A percentile compares a stretch with the other conserved stretches of the same genome.
Conservation (phyloP, 2,797 vertebrate genomes). For the Synaphobranchus kaupii region DNA sequence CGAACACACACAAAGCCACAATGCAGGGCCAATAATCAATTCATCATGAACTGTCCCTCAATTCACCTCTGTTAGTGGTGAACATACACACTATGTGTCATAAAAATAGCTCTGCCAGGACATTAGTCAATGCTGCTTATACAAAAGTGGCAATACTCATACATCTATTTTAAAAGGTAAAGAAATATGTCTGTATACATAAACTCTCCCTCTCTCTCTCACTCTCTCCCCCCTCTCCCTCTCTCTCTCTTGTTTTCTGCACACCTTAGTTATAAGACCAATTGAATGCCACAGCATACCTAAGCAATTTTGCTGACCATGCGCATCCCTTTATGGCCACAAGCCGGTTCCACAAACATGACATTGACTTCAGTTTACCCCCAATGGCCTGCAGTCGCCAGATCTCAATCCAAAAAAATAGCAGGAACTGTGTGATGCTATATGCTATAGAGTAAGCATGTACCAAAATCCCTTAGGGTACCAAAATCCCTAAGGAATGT, state of each 20-base stretch:
- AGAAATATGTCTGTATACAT: neutral
- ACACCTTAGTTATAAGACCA: too few species aligned
- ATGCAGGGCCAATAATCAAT: slow-evolving; percentile 72
- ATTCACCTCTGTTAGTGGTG: slow-evolving; percentile 67
- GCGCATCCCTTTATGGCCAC: too few species aligned
- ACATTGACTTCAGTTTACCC: too few species aligned
- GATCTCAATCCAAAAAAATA: too few species aligned
- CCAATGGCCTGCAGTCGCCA: too few species aligned
- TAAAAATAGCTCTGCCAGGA: slow-evolving; percentile 63
- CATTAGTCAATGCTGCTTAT: slow-evolving; percentile 54
- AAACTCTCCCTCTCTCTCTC: neutral
- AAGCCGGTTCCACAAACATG: too few species aligned
- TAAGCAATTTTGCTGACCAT: too few species aligned
- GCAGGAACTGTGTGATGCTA: too few species aligned
- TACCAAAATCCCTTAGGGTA: too few species aligned
- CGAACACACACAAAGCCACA: slow-evolving; percentile 60
- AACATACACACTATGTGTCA: slow-evolving; percentile 55
- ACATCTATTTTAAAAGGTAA: slow-evolving; percentile 54
- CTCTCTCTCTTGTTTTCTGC: neutral
- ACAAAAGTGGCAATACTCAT: slow-evolving; percentile 53
- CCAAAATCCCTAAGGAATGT: too few species aligned
- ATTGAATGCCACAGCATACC: too few species aligned
- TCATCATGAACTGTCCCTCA: slow-evolving; percentile 73
- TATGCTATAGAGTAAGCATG: too few species aligned
- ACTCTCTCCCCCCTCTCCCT: neutral